A percentile compares a stretch with the other conserved stretches of the same genome.
Evolutionary conservation across 2,113 vertebrate genomes (phyloP).

Genomic region (Barnardius zonarius): DNA sequence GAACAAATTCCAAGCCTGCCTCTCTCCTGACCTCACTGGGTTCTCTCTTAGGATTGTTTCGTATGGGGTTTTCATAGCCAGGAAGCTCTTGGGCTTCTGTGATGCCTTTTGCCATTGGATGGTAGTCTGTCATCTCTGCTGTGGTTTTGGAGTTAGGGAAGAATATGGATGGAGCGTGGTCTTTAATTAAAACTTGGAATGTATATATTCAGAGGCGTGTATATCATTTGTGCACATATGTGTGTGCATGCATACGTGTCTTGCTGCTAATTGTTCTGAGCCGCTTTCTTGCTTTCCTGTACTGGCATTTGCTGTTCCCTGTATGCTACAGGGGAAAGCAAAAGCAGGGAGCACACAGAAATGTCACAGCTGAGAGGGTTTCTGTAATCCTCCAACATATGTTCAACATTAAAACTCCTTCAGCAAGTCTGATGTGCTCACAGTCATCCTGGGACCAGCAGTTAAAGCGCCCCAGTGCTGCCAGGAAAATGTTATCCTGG

Average conservation of each 20-base stretch:
- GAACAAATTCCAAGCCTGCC: slow-evolving; percentile 12
- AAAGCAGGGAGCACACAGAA: slow-evolving; percentile 59
- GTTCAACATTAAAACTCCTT: slow-evolving; percentile 71
- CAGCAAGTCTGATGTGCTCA: slow-evolving; percentile 70
- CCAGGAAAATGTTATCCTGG: slow-evolving; percentile 71
- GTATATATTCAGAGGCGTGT: not conserved
- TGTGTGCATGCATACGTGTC: not conserved
- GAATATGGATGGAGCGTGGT: not conserved
- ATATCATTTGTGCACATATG: not conserved
- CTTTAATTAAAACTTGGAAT: not conserved
- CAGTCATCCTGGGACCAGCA: slow-evolving; percentile 62
- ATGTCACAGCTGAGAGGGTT: slow-evolving; percentile 72
- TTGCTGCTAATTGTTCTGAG: slow-evolving; percentile 58
- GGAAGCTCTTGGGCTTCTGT: not conserved
- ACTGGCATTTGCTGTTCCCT: slow-evolving; percentile 16
- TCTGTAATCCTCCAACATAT: slow-evolving; percentile 69
- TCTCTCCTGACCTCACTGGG: not conserved
- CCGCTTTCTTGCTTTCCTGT: slow-evolving; percentile 7
- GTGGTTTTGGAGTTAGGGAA: not conserved
- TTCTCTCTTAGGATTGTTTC: not conserved
- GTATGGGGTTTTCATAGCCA: not conserved
- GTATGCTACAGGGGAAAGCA: slow-evolving; percentile 55
- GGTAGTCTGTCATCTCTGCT: not conserved
- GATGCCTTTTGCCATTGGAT: not conserved
- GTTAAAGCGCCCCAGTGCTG: slow-evolving; percentile 67